Base-by-base conservation (phyloP, 2,113 vertebrate genomes). In the Halcyon malimbica region DNA sequence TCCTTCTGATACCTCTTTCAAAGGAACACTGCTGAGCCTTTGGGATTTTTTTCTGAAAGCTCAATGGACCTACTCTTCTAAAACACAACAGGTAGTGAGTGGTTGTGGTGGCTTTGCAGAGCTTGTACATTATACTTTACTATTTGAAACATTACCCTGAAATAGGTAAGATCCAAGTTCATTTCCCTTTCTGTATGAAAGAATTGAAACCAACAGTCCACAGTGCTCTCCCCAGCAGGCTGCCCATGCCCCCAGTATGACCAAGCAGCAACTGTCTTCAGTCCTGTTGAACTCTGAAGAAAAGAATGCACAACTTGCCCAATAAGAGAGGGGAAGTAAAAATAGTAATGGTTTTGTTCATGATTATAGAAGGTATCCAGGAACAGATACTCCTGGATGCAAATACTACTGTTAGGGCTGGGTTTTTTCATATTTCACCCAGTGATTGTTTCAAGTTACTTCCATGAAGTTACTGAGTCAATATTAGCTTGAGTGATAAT, bases 61-160 rank as follows among this genome's bases (percentile, higher is more conserved):
- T 89, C 64, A 74, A 50, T 5, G 3, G 68, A 74, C 63, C 54
- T 88, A 16, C 26, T 62, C n/a, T 80, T 94, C 71, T 83, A 62
- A 93, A 92, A 63, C 95, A 89, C 79, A 94, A 76, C 91, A 90
- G 76, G 73, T 37, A 83, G 25, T 26, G 79, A 92, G 59, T 57
- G 68, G 41, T 48, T 82, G 29, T 62, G 63, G 76, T 25, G 80
- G 82, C 26, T 90, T 79, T 79, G 39, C 24, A 83, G 53, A 78
- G 17, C 51, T 54, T 63, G 42, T 39, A 29, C 33, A 13, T 94
- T 86, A 39, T 35, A 62, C 71, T 86, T 70, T 28, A 74, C 15
- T n/a, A 24, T n/a, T 67, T 83, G 48, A 87, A 89, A 81, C 37
- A 54, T 18, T 78, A 42, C 71, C 76, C 64, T 2, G 3, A 90